These are phyloP conservation scores for Rattus rattus DNA, from an alignment of 2,113 vertebrate genomes.

Conservation along the genomic window DNA sequence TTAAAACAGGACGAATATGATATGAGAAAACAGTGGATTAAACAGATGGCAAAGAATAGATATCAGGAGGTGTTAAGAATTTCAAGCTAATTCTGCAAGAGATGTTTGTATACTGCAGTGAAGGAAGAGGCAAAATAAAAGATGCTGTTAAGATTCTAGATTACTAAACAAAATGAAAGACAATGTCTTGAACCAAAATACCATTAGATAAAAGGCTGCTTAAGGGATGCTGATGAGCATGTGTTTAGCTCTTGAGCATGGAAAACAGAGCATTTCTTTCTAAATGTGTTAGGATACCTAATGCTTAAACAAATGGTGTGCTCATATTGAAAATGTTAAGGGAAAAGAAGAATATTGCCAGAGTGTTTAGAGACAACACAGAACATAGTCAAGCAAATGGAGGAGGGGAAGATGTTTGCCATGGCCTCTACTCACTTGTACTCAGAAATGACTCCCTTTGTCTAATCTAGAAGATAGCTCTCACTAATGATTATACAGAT, in stretches of 20 bases:
- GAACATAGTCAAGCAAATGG: accelerated
- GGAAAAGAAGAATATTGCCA: not conserved
- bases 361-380: not conserved
- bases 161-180: not conserved
- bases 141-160: not conserved
- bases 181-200: not conserved
- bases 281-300: not conserved
- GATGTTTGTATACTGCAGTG: not conserved
- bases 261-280: not conserved
- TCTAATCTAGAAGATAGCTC: not conserved
- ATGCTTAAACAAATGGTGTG: not conserved
- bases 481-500: not conserved
- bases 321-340: not conserved
- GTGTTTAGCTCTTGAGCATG: not conserved
- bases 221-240: not conserved
- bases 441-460: not conserved
- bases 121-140: not conserved
- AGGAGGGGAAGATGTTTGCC: accelerated
- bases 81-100: not conserved
- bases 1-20: not conserved
- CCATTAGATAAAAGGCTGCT: not conserved
- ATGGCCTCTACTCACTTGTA: not conserved
- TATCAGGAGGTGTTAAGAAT: not conserved
- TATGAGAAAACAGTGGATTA: not conserved
- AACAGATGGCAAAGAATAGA: slow-evolving; percentile 8